A percentile compares a stretch with the other conserved stretches of the same genome.
phyloP scores from a whole-genome alignment of 2,888 invertebrate species.

The Polydrusus cervinus region DNA sequence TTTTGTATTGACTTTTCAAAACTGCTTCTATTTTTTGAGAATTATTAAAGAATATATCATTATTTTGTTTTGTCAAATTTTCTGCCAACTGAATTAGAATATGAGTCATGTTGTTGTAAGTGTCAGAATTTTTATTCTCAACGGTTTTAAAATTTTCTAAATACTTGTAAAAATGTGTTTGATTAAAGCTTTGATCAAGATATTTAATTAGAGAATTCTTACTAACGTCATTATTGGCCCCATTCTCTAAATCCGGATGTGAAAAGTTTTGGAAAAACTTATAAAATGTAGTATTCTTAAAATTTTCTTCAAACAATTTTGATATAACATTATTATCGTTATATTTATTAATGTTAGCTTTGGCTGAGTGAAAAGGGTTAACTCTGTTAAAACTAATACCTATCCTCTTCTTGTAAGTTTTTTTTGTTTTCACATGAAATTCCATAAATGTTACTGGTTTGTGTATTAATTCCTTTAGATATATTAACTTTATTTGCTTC shows the following conservation, averaged over 20 bases:
- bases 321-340: background rate
- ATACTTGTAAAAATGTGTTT: background rate
- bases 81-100: too few relatives aligned
- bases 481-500: background rate
- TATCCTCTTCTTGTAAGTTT: background rate
- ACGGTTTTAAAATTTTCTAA: background rate
- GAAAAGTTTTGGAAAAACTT: background rate
- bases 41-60: too few relatives aligned
- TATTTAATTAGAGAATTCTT: background rate
- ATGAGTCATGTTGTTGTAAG: too few relatives aligned
- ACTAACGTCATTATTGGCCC: too few relatives aligned
- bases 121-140: too few relatives aligned
- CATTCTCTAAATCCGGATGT: too few relatives aligned
- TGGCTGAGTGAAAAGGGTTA: background rate
- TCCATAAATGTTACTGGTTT: constrained; percentile 4
- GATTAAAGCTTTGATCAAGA: background rate
- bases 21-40: too few relatives aligned
- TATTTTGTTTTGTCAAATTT: too few relatives aligned
- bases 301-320: background rate
- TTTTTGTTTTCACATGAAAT: background rate
- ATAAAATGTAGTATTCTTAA: background rate
- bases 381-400: background rate
- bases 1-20: too few relatives aligned
- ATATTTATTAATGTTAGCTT: background rate
- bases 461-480: background rate